Evolutionary conservation across 1,140 invertebrate species (phyloP).

Genomic region (Copidosoma floridanum): DNA sequence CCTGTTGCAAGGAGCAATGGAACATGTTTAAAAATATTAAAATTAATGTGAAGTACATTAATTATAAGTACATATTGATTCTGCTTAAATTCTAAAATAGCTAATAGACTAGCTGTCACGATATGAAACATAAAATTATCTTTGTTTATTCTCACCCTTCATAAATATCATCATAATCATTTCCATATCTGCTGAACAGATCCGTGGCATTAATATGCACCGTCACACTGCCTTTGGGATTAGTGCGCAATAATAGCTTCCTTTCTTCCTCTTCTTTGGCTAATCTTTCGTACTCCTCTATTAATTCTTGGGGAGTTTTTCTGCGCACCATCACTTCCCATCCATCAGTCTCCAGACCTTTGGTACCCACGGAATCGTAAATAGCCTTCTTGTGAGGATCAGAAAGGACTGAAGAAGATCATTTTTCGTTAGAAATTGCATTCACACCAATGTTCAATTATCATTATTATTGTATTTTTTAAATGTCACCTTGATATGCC

Average conservation of each 20-base stretch:
- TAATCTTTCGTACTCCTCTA: conserved; percentile 90
- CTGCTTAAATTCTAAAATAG: conserved; percentile 1
- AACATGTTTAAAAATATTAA: background rate
- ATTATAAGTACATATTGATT: no score
- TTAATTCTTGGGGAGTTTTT: conserved; percentile 88
- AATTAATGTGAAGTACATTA: conserved; percentile 1
- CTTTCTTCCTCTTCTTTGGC: conserved; percentile 78
- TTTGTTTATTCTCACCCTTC: no score
- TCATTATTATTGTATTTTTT: background rate
- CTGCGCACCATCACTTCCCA: conserved; percentile 89
- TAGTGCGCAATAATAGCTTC: conserved; percentile 80
- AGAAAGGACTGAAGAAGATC: conserved; percentile 63
- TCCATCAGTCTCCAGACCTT: conserved; percentile 85
- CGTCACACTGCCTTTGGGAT: conserved; percentile 84
- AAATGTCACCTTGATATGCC: conserved; percentile 80
- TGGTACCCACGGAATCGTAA: conserved; percentile 74
- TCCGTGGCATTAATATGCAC: conserved; percentile 91
- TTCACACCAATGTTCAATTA: background rate
- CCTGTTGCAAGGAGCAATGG: conserved; percentile 1
- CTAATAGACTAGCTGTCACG: conserved; percentile 29
- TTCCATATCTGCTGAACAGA: conserved; percentile 80
- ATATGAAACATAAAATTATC: no score
- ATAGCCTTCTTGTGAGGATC: conserved; percentile 79
- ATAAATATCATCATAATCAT: conserved; percentile 62
- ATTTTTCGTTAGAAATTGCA: background rate